Percentiles rank a stretch among this genome's conserved stretches.
phyloP scores from a whole-genome alignment of 2,113 vertebrate species.

The Nematolebias whitei region DNA sequence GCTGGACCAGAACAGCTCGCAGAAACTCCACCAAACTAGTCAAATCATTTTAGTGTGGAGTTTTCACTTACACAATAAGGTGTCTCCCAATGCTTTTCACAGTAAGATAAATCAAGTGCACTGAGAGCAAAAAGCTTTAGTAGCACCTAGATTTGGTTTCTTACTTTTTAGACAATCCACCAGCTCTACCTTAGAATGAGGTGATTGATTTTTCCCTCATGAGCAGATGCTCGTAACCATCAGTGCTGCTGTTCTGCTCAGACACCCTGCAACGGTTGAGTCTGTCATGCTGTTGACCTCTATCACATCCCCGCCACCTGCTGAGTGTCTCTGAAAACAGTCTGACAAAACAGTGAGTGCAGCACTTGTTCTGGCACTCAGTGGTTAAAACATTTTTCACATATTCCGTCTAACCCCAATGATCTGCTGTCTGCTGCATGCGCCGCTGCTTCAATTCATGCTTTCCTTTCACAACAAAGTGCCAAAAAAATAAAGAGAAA shows the following conservation, averaged over 20 bases:
- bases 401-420: conserved; percentile 2
- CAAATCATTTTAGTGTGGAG: conserved; percentile 46
- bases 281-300: conserved; percentile 65
- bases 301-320: conserved; percentile 25
- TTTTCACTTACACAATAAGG: conserved; percentile 70
- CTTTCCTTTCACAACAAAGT: not conserved
- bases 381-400: conserved; percentile 24
- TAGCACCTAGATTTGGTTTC: not conserved
- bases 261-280: conserved; percentile 40
- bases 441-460: not conserved
- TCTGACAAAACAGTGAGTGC: conserved; percentile 24
- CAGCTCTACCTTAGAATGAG: conserved; percentile 30
- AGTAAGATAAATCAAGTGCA: conserved; percentile 25
- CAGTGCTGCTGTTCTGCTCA: conserved; percentile 44
- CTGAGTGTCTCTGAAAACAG: conserved; percentile 40
- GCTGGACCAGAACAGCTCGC: conserved; percentile 64
- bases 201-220: conserved; percentile 54
- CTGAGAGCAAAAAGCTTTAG: conserved; percentile 3
- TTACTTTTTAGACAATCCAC: conserved; percentile 22
- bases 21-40: conserved; percentile 58
- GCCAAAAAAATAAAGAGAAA: not conserved
- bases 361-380: conserved; percentile 13
- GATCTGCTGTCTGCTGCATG: conserved; percentile 2
- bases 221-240: conserved; percentile 59
- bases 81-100: conserved; percentile 27